Evolutionary conservation across 2,113 vertebrate genomes (phyloP).

Genomic region (Gasterosteus aculeatus): DNA sequence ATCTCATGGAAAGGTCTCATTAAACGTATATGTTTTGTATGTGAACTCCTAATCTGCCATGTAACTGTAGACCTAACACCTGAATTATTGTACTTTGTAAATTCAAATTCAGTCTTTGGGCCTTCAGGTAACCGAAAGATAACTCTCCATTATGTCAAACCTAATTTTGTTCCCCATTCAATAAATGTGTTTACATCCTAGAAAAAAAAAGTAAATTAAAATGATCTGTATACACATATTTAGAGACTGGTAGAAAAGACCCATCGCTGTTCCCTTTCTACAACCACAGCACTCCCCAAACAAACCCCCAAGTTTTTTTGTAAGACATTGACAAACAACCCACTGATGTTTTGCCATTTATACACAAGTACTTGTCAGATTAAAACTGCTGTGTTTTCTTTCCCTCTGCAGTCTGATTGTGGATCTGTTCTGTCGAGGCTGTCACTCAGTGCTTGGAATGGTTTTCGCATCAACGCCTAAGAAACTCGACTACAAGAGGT

Average conservation of each 20-base stretch:
- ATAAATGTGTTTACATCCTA: not conserved
- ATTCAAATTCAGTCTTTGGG: too few species aligned
- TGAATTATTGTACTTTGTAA: not conserved
- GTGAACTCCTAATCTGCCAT: not conserved
- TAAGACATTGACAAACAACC: not conserved
- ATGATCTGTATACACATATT: not conserved
- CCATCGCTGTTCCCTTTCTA: not conserved
- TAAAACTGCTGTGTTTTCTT: not conserved
- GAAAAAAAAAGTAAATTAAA: not conserved
- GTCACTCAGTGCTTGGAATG: conserved; percentile 72
- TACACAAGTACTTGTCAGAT: not conserved
- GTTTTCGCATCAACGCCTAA: conserved; percentile 78
- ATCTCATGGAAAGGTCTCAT: not conserved
- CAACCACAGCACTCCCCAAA: not conserved
- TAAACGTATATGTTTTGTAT: not conserved
- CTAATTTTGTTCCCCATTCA: not conserved
- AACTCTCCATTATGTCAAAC: not conserved
- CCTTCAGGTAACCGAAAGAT: not conserved
- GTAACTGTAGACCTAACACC: not conserved
- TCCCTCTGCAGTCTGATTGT: conserved; percentile 64
- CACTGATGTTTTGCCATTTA: not conserved
- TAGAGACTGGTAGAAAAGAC: not conserved
- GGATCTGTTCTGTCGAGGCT: conserved; percentile 74
- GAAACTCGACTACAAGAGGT: conserved; percentile 78
- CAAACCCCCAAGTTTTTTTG: not conserved